Base-by-base conservation (phyloP, 2,797 vertebrate species). In the Myiotriccus ornatus region DNA sequence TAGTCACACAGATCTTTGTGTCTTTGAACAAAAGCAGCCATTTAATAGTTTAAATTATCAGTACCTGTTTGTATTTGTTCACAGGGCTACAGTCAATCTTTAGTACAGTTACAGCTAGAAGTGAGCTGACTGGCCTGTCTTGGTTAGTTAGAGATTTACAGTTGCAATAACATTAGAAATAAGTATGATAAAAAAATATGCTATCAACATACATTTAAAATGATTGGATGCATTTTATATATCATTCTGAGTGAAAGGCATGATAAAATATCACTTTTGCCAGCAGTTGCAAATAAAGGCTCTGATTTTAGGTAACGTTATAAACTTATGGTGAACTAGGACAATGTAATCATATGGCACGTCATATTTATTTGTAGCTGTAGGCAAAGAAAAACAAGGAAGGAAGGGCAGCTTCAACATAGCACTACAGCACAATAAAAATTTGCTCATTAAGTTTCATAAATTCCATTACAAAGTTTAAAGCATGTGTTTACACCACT, bases 401-500 rank as follows among this genome's bases (percentile, higher is more conserved):
- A 94, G 55, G 50, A 95, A 93, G 67, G 93, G 81, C 14, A 74
- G 67, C 44, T 92, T 53, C 64, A 85, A 59, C 55, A 21, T 4
- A 47, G 53, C 56, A 90, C 70, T 87, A 85, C 37, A 85, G 79
- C 87, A 92, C 78, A 94, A 87, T 88, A 90, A 90, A 92, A 90
- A 93, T 89, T 80, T 96, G 82, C 93, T 96, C 94, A 92, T 96
- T 95, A 95, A 84, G 67, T 79, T 94, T 95, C 77, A 94, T 93
- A 93, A 97, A 96, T 96, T 87, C 89, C 71, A 88, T 94, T 96
- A 94, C 74, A 68, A 85, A 93, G 75, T 96, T 96, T 91, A 96
- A 95, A 87, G 84, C 25, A 71, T 69, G 47, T 92, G 86, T 94
- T 97, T 95, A 95, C 92, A 89, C 63, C 55, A 52, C 73, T 83